Percentiles rank a stretch among this genome's conserved stretches.
These are phyloP conservation scores for Numida meleagris DNA, from an alignment of 2,113 vertebrate genomes.

Conservation along the genomic window DNA sequence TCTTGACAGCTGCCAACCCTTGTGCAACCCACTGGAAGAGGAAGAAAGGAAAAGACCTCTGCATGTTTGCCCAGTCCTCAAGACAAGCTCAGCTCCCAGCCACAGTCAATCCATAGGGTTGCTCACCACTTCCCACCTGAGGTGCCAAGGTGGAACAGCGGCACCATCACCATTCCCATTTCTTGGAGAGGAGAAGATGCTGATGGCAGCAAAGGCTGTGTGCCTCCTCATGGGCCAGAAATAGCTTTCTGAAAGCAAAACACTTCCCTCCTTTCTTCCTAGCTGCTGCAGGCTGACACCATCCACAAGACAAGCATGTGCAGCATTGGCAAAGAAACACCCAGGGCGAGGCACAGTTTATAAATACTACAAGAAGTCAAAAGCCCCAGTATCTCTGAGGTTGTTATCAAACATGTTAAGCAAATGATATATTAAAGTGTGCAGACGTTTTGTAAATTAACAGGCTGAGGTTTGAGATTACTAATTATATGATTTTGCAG, in stretches of 20 bases:
- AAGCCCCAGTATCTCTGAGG: conserved; percentile 6
- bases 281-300: neutral
- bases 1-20: neutral
- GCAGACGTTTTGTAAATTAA: conserved; percentile 58
- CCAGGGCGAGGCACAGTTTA: neutral
- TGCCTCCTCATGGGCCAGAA: neutral
- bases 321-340: neutral
- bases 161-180: rapidly evolving
- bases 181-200: neutral
- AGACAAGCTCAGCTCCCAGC: neutral
- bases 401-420: conserved; percentile 56
- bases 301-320: neutral
- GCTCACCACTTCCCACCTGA: rapidly evolving
- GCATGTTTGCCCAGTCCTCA: rapidly evolving
- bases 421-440: conserved; percentile 46
- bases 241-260: neutral
- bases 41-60: neutral
- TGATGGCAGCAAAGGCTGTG: rapidly evolving
- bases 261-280: rapidly evolving
- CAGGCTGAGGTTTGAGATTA: conserved; percentile 27
- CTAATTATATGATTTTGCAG: conserved; percentile 56
- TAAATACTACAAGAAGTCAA: conserved; percentile 14
- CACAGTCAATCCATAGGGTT: too few species aligned
- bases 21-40: neutral
- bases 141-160: neutral